Base-by-base conservation (phyloP, 1,140 invertebrate species). In the Rhysida immarginata region DNA sequence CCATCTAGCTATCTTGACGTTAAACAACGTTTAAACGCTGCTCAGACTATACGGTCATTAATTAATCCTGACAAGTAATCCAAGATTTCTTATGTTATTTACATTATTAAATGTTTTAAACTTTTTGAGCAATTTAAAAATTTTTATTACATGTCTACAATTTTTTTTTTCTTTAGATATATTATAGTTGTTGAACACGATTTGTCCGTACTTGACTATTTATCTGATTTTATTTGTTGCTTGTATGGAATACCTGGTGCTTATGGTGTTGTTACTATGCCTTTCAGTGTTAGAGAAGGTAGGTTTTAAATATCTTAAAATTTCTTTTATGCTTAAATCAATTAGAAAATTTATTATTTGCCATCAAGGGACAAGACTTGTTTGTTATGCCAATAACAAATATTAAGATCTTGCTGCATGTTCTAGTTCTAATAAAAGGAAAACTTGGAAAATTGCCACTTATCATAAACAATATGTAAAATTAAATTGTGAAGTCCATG, bases 101-200 rank as follows among this genome's bases (percentile, higher is more conserved):
- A 69, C 58, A n/a, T 49, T 26, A 55, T 21, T 21, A 18, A 51
- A 8, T 11, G 8, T n/a, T 20, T 50, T 18, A 25, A 48, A 25
- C 24, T 23, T 26, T 18, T 54, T 1, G 1, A 14, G 11, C 26
- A 54, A 16, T 18, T 48, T 53, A 35, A 35, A 8, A 8, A 35
- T 50, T 23, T 25, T 49, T 42, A 2, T 49, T 26, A 11, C 24
- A 18, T n/a, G 29, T 27, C 18, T 53, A 49, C n/a, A 54, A 54
- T 23, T 5, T 46, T 46, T 23, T 5, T 5, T 51, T 8, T 52
- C 53, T 66, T 60, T 64, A 91, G 86, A 68, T 99, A 96, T 68
- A 93, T 99, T 56, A 96, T 99, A 64, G 96, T 99, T 0, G 96
- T 99, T 26, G 96, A 99, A 69, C 96, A 99, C 70, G 96, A 99